phyloP scores from a whole-genome alignment of 2,113 vertebrate species.

The Cochlearius cochlearius region DNA sequence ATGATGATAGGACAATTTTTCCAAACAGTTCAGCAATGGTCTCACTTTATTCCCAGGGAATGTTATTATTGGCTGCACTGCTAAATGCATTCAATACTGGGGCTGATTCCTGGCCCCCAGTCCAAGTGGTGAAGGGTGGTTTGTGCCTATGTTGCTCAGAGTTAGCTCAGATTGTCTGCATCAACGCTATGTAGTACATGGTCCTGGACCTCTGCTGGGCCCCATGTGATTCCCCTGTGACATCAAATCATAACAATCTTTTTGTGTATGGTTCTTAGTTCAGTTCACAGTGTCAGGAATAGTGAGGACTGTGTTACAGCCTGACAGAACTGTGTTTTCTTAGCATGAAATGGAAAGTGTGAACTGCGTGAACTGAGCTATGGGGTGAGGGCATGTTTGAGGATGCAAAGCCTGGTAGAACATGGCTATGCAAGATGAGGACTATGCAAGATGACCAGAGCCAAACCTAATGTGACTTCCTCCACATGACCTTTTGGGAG shows the following conservation, averaged over 20 bases:
- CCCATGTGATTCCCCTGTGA: background rate
- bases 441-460: background rate
- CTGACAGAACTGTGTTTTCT: slow-evolving; percentile 32
- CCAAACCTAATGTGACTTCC: background rate
- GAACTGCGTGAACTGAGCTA: background rate
- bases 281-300: slow-evolving; percentile 31
- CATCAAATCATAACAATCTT: slow-evolving; percentile 40
- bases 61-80: slow-evolving; percentile 50
- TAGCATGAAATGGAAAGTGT: background rate
- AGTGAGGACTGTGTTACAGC: slow-evolving; percentile 23
- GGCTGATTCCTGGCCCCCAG: slow-evolving; percentile 22
- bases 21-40: background rate
- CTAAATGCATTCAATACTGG: background rate
- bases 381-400: background rate
- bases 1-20: slow-evolving; percentile 24
- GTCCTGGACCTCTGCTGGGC: background rate
- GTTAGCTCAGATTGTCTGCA: slow-evolving; percentile 1
- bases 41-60: slow-evolving; percentile 32
- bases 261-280: background rate
- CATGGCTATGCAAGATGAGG: too few relatives aligned
- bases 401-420: background rate
- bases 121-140: slow-evolving; percentile 40
- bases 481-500: background rate
- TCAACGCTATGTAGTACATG: background rate
- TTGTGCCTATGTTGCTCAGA: background rate